Percentiles rank a stretch among this genome's conserved stretches.
Conservation (phyloP, 2,888 invertebrate species). For the Andricus quercusramuli region DNA sequence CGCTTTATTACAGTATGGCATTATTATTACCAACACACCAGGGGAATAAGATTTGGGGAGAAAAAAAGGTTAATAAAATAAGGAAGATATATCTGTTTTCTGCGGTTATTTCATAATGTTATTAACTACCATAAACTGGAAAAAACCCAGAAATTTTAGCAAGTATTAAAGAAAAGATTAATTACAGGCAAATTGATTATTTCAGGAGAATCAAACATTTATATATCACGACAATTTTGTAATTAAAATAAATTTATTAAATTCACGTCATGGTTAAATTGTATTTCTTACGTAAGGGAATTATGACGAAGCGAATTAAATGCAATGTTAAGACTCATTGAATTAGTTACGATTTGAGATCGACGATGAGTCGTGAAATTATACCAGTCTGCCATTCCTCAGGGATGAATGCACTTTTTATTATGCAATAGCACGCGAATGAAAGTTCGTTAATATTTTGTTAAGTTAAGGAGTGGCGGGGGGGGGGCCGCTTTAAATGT, state of each 20-base stretch:
- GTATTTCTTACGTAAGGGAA: background rate
- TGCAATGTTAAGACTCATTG: slow-evolving; percentile 59
- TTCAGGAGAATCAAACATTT: too few species aligned
- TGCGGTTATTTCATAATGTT: too few species aligned
- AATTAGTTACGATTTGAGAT: slow-evolving; percentile 49
- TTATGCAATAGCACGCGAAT: background rate
- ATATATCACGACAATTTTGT: background rate
- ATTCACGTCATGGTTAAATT: background rate
- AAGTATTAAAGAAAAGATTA: too few species aligned
- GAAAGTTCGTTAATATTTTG: background rate
- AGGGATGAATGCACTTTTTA: background rate
- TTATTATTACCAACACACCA: too few species aligned
- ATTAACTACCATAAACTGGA: too few species aligned
- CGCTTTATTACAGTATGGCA: too few species aligned
- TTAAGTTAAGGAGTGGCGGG: too few species aligned
- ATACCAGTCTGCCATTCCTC: background rate
- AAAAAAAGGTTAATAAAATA: too few species aligned
- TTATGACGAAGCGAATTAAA: slow-evolving; percentile 51
- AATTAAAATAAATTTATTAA: background rate
- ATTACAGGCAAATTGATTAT: too few species aligned
- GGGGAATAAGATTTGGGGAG: too few species aligned
- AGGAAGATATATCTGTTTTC: too few species aligned
- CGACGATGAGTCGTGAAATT: slow-evolving; percentile 52
- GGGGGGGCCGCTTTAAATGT: background rate
- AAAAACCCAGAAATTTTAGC: too few species aligned